phyloP scores from a whole-genome alignment of 1,140 invertebrate species.

The Planococcus citri region DNA sequence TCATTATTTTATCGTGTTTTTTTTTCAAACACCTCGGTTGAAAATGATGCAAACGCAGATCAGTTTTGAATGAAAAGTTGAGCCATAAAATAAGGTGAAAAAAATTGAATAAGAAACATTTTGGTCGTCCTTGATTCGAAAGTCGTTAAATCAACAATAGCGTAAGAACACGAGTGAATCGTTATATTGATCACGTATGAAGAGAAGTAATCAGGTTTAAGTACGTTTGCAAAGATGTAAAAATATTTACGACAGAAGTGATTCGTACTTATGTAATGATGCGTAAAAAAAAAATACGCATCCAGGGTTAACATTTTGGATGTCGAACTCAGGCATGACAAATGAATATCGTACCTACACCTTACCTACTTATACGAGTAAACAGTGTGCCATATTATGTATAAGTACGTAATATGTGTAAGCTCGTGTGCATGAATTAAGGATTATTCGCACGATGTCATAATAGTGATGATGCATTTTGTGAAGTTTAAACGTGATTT shows the following conservation, averaged over 20 bases:
- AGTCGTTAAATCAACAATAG: conserved; percentile 3
- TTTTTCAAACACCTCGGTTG: no score
- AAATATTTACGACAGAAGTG: conserved; percentile 2
- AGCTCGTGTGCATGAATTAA: neutral
- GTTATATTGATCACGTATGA: neutral
- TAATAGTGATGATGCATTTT: neutral
- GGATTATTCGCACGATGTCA: neutral
- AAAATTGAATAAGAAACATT: no score
- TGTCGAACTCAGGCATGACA: neutral
- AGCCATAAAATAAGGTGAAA: no score
- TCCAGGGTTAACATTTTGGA: neutral
- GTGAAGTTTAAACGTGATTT: no score
- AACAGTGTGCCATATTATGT: no score
- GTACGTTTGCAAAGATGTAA: conserved; percentile 2
- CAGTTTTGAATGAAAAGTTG: no score
- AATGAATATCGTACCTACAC: neutral
- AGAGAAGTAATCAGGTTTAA: conserved; percentile 3
- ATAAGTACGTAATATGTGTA: neutral
- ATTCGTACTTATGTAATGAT: neutral
- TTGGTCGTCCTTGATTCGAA: neutral
- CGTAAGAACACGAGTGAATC: neutral
- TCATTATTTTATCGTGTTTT: no score
- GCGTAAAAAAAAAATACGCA: neutral
- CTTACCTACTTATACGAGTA: no score
- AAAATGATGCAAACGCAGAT: no score